phyloP scores from a whole-genome alignment of 2,888 invertebrate species.

The Lamellibrachia columna region DNA sequence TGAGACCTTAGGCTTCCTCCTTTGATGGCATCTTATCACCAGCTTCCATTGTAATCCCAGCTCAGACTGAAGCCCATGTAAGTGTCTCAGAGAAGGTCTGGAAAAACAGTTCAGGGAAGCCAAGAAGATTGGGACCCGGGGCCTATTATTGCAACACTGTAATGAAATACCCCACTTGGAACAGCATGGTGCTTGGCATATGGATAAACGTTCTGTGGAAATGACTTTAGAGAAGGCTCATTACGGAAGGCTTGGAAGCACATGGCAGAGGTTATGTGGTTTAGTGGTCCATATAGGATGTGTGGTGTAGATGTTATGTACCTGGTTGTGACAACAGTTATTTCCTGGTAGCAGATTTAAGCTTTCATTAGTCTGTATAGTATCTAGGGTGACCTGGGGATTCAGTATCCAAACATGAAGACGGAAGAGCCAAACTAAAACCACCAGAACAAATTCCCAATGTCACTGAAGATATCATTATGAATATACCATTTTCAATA shows the following conservation, averaged over 20 bases:
- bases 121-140: not conserved
- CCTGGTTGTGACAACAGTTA: not conserved
- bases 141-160: not conserved
- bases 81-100: not conserved
- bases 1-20: not conserved
- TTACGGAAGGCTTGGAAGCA: not conserved
- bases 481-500: not conserved
- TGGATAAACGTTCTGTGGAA: not conserved
- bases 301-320: not conserved
- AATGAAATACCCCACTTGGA: not conserved
- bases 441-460: not conserved
- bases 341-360: not conserved
- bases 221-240: not conserved
- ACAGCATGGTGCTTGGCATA: not conserved
- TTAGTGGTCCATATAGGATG: not conserved
- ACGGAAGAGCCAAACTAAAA: not conserved
- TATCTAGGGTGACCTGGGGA: not conserved
- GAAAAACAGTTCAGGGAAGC: slow-evolving; percentile 3
- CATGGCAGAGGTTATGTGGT: slow-evolving; percentile 6
- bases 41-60: not conserved
- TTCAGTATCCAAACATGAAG: not conserved
- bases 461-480: not conserved
- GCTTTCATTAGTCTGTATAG: not conserved
- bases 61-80: not conserved
- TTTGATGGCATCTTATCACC: not conserved